phyloP scores from a whole-genome alignment of 1,140 invertebrate genomes.

The Tetranychus cinnabarinus region DNA sequence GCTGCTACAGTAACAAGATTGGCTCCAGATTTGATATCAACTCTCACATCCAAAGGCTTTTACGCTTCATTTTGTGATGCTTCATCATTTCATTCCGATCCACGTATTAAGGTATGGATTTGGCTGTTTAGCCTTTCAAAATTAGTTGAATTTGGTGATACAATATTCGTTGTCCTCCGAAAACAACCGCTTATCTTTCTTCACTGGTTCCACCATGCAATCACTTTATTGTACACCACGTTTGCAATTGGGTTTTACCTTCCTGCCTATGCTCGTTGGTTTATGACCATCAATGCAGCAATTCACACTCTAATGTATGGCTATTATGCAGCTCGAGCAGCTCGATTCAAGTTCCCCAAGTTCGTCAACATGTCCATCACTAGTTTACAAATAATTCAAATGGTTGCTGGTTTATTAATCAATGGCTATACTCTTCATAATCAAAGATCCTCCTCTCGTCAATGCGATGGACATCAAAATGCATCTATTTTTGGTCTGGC shows the following conservation, averaged over 20 bases:
- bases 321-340: slow-evolving; percentile 74
- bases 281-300: slow-evolving; percentile 92
- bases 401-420: slow-evolving; percentile 87
- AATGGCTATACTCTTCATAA: slow-evolving; percentile 30
- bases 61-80: neutral
- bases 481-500: neutral
- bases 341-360: slow-evolving; percentile 55
- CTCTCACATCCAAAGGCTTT: neutral
- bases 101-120: slow-evolving; percentile 42
- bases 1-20: neutral
- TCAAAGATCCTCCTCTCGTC: neutral
- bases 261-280: slow-evolving; percentile 88
- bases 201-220: slow-evolving; percentile 57
- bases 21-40: neutral
- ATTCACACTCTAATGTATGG: slow-evolving; percentile 96
- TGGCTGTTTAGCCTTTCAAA: slow-evolving; percentile 81
- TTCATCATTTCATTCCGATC: neutral
- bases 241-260: slow-evolving; percentile 86
- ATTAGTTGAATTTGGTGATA: slow-evolving; percentile 79
- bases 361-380: slow-evolving; percentile 79
- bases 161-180: slow-evolving; percentile 78
- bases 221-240: slow-evolving; percentile 55
- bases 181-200: slow-evolving; percentile 91
- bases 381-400: slow-evolving; percentile 67
- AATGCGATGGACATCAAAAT: neutral